Conservation (phyloP, 1,140 invertebrate species). For the Papilio machaon region DNA sequence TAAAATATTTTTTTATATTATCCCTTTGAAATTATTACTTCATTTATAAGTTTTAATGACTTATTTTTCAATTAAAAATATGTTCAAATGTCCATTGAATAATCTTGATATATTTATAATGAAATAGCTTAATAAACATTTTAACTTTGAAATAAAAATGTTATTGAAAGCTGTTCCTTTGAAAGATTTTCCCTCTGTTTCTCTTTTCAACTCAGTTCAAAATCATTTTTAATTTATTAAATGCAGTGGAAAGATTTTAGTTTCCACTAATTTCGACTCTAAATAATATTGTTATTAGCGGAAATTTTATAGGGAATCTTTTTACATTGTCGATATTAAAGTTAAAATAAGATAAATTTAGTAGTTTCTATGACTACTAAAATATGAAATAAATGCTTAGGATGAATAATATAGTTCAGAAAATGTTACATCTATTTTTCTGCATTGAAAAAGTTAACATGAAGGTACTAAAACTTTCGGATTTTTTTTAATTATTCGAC, state of each 20-base stretch:
- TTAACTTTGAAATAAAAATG: neutral
- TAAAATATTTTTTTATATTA: too few relatives aligned
- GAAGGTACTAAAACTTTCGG: too few relatives aligned
- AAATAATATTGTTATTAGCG: neutral
- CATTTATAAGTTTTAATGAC: too few relatives aligned
- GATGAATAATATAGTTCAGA: neutral
- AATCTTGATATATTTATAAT: neutral
- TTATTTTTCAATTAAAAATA: too few relatives aligned
- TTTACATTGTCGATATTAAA: neutral
- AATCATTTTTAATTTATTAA: too few relatives aligned
- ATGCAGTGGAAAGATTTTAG: neutral
- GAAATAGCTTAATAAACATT: neutral
- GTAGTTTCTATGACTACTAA: neutral
- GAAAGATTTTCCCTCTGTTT: neutral
- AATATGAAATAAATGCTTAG: too few relatives aligned
- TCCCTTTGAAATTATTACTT: too few relatives aligned
- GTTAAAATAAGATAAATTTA: neutral
- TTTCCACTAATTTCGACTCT: neutral
- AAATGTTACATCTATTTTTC: neutral
- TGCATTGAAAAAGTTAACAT: neutral
- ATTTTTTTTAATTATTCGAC: neutral
- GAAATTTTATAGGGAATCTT: too few relatives aligned
- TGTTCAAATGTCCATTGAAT: too few relatives aligned
- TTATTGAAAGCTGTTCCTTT: neutral
- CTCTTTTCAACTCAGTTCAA: neutral